Evolutionary conservation across 2,797 vertebrate genomes (phyloP), one percentile per base, ranked within the genome.

Genomic region (Coregonus ussuriensis): DNA sequence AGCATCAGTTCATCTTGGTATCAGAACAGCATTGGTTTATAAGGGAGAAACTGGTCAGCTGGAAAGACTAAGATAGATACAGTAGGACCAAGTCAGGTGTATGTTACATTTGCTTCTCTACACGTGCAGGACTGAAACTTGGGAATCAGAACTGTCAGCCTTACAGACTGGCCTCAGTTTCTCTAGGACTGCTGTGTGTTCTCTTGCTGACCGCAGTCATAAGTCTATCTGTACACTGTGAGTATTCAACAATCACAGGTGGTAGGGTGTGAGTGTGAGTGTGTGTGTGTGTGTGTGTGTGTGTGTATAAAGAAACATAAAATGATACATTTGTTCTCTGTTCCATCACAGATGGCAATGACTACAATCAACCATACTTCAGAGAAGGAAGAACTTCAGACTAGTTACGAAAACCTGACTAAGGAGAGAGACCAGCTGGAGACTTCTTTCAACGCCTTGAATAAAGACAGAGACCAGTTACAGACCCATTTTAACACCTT

Each of bases 101-200:
- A 59, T 21, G 6, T 59, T 4, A 66, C 14, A 18, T 25, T 25
- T 25, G 25, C 25, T 25, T 25, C 25, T 25, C 53, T 31, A 65
- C 29, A 73, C 68, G 47, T 76, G 25, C 75, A 77, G 76, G 25
- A 77, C 68, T n/a, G n/a, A 31, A 29, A 59, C 31, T 25, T 29
- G 54, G 33, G 25, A 80, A 47, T 63, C 77, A 67, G 35, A 59
- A 59, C 63, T 59, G 21, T 6, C 33, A 21, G 11, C 62, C 11
- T 59, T 54, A 53, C 21, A 71, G 21, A 33, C 25, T 31, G 31
- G 56, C 72, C 53, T 56, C 67, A 62, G 65, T 75, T 74, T 70
- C 41, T 79, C 63, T 83, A 62, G 84, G 81, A 29, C 21, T 85
- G 56, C 66, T 85, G 33, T 79, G 81, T 76, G 16, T 54, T 25